Evolutionary conservation across 2,888 invertebrate genomes (phyloP).

Genomic region (Erebia ligea): DNA sequence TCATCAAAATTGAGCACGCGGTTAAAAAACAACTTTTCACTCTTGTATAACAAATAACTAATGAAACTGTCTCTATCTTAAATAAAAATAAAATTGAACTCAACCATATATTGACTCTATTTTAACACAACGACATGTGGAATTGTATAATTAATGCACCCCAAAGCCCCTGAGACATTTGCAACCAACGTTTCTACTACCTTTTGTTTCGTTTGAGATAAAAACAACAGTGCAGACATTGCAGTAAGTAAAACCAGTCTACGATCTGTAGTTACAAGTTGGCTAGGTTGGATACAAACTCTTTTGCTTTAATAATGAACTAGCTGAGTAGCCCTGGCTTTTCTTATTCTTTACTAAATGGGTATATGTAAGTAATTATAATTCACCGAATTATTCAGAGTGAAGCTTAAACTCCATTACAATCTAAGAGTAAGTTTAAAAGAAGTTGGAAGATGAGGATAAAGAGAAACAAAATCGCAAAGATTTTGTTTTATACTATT

Average conservation of each 20-base stretch:
- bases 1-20: too few relatives aligned
- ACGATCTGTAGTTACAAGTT: slow-evolving; percentile 15
- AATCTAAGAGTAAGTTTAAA: too few relatives aligned
- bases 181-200: slow-evolving; percentile 25
- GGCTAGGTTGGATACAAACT: slow-evolving; percentile 13
- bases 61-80: not conserved
- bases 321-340: too few relatives aligned
- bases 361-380: too few relatives aligned
- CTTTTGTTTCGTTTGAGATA: slow-evolving; percentile 35
- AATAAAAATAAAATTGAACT: not conserved
- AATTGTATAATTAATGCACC: slow-evolving; percentile 18
- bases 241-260: slow-evolving; percentile 31
- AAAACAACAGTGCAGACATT: slow-evolving; percentile 28
- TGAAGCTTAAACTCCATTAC: too few relatives aligned
- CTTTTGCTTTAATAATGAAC: not conserved
- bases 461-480: too few relatives aligned
- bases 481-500: too few relatives aligned
- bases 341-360: too few relatives aligned
- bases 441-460: too few relatives aligned
- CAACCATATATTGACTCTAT: not conserved
- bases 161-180: slow-evolving; percentile 12
- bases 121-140: not conserved
- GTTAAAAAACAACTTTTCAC: too few relatives aligned
- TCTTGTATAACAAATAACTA: too few relatives aligned
- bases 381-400: too few relatives aligned